These are phyloP conservation scores for Apis mellifera DNA, from an alignment of 1,140 invertebrate species.

Conservation along the genomic window Amel_HAv3.1 CM009945.2:9270501-9271000, in stretches of 20 bases:
- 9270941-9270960: too few relatives aligned
- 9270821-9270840: background rate
- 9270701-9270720: constrained; percentile 32
- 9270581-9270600: constrained; percentile 37
- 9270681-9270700: constrained; percentile 45
- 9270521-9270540: too few relatives aligned
- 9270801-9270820: constrained; percentile 1
- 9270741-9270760: constrained; percentile 31
- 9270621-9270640: constrained; percentile 25
- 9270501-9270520: too few relatives aligned
- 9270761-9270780: constrained; percentile 12
- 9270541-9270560: background rate
- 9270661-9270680: constrained; percentile 51
- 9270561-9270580: constrained; percentile 40
- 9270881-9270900: background rate
- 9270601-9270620: constrained; percentile 27
- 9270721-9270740: constrained; percentile 47
- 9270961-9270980: too few relatives aligned
- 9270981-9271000: background rate
- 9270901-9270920: too few relatives aligned
- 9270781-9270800: constrained; percentile 1
- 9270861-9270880: background rate
- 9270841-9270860: background rate
- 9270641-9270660: constrained; percentile 41
- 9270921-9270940: too few relatives aligned